Conservation (phyloP, 2,888 invertebrate species). For the Stenichneumon culpator region DNA sequence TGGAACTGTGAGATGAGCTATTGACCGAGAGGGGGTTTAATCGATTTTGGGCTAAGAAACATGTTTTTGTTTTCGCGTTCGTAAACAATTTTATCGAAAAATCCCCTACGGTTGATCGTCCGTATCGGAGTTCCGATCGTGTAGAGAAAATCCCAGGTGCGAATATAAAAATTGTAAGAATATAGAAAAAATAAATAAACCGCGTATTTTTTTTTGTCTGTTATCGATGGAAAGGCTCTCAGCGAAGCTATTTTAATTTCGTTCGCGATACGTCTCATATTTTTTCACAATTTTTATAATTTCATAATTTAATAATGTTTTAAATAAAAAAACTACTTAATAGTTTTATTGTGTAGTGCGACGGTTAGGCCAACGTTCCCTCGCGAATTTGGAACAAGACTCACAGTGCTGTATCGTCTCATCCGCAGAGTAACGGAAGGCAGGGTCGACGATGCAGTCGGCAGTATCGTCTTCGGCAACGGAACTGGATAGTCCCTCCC, state of each 20-base stretch:
- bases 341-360: not conserved
- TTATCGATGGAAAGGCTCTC: too few relatives aligned
- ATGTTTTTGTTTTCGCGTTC: not conserved
- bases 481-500: slow-evolving; percentile 74
- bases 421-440: not conserved
- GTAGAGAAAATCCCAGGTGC: not conserved
- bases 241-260: not conserved
- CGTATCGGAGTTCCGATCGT: not conserved
- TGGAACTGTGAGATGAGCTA: slow-evolving; percentile 35
- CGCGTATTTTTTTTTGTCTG: too few relatives aligned
- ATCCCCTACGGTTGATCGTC: not conserved
- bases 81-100: not conserved
- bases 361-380: not conserved
- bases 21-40: not conserved
- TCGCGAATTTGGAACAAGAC: not conserved
- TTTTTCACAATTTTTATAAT: not conserved
- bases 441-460: slow-evolving; percentile 74
- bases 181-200: not conserved
- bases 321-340: not conserved
- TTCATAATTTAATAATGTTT: not conserved
- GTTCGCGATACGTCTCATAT: not conserved
- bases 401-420: slow-evolving; percentile 11
- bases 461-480: slow-evolving; percentile 67
- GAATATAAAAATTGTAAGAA: not conserved
- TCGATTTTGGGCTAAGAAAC: not conserved